Base-by-base conservation (phyloP, 2,797 vertebrate species). In the Benthosema pterotum region DNA sequence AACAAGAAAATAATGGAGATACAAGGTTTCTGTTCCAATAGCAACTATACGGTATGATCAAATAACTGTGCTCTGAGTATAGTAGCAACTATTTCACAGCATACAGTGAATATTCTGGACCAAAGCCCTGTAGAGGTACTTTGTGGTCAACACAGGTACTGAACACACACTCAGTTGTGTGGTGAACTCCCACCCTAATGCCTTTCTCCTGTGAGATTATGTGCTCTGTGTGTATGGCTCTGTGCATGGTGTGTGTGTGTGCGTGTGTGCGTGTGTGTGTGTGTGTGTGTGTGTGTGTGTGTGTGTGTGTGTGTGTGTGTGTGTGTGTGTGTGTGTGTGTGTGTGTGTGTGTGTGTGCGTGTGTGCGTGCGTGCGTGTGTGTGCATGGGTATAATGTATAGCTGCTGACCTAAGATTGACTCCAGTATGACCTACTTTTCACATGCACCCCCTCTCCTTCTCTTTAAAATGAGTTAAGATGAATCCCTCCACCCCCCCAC, bases 341-440 rank as follows among this genome's bases (percentile, higher is more conserved):
- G 42, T 15, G 42, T 38, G 12, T 54, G 56, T 60, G 52, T 32
- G 42, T 59, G 59, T 63, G 47, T 46, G 52, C 19, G 57, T 47
- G 62, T 14, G 12, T 38, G 4, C 17, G 43, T 56, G 22, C 5
- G 19, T 22, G 19, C 19, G 19, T 4, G 19, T 22, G 19, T 22
- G 22, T 25, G 22, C 22, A 25, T 5, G 54, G 25, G 13, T 42
- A 49, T 13, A 4, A 22, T 12, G 51, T 16, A n/a, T 42, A 54
- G 42, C 48, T 52, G 69, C 65, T 88, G 79, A 86, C 82, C 84
- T 76, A 5, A 69, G 65, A 65, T 55, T 79, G 77, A 85, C 78
- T 82, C 70, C 57, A 50, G 66, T 46, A 2, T 86, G 80, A 78
- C 62, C 80, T 72, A 81, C 83, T 83, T 87, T 78, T 75, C 66